A percentile compares a stretch with the other conserved stretches of the same genome.
phyloP scores from a whole-genome alignment of 2,797 vertebrate genomes.

The Gallinago stenura region DNA sequence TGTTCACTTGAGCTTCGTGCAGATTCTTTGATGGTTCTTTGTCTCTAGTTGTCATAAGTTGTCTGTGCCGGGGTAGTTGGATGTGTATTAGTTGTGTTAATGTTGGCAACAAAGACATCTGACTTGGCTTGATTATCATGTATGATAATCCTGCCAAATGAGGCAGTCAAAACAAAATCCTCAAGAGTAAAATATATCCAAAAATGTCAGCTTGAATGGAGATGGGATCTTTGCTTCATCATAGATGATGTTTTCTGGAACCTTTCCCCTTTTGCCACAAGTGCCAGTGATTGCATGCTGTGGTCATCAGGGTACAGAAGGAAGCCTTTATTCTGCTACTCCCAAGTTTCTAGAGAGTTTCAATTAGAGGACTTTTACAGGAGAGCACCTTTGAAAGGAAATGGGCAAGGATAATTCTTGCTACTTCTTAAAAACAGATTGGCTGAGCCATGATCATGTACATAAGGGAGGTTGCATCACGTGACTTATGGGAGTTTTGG shows the following conservation, averaged over 20 bases:
- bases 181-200: not conserved
- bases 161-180: constrained; percentile 4
- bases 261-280: not conserved
- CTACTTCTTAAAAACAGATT: not conserved
- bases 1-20: not conserved
- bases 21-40: not conserved
- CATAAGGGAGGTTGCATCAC: not conserved
- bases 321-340: not conserved
- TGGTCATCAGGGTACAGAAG: not conserved
- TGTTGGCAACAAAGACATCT: not conserved
- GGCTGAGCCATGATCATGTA: not conserved
- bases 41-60: not conserved
- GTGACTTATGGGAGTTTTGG: not conserved
- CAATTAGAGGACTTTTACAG: not conserved
- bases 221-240: not conserved
- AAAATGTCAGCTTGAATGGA: not conserved
- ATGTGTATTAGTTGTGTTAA: not conserved
- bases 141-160: constrained; percentile 16
- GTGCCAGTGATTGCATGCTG: not conserved
- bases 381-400: not conserved
- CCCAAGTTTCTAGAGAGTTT: not conserved
- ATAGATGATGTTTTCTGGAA: not conserved
- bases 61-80: not conserved
- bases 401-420: not conserved
- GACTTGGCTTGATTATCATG: not conserved